Evolutionary conservation across 1,140 invertebrate species (phyloP).

Genomic region (Lanistes nyassanus): DNA sequence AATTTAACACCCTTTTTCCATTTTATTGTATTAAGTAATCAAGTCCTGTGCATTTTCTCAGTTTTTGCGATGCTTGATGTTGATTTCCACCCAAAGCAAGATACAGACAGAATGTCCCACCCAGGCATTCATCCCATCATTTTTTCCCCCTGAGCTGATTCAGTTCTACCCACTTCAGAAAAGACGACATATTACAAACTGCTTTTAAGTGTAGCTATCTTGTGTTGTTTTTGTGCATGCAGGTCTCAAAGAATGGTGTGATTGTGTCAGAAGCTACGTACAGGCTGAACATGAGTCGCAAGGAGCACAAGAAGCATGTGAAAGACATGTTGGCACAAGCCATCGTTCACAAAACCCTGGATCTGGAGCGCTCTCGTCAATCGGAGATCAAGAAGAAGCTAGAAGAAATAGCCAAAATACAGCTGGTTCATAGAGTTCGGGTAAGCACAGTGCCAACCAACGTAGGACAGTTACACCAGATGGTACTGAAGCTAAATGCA

Average conservation of each 20-base stretch:
- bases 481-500: no score
- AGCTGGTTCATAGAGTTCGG: constrained; percentile 62
- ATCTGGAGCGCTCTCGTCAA: constrained; percentile 62
- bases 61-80: neutral
- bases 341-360: constrained; percentile 65
- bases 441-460: constrained; percentile 57
- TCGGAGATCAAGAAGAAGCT: constrained; percentile 61
- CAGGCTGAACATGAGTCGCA: constrained; percentile 61
- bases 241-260: constrained; percentile 60
- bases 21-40: neutral
- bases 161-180: no score
- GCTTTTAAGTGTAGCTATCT: neutral
- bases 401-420: constrained; percentile 65
- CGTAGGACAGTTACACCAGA: no score
- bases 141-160: no score
- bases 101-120: neutral
- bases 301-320: constrained; percentile 64
- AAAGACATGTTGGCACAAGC: constrained; percentile 64
- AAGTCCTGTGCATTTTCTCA: neutral
- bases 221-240: neutral
- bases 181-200: neutral
- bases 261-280: constrained; percentile 63
- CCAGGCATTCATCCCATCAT: neutral
- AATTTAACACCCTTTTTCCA: neutral
- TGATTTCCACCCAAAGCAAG: neutral